Percentiles rank a stretch among this genome's conserved stretches.
These are phyloP conservation scores for Trachelus stipa DNA, from an alignment of 2,888 invertebrate species.

Conservation along the genomic window DNA sequence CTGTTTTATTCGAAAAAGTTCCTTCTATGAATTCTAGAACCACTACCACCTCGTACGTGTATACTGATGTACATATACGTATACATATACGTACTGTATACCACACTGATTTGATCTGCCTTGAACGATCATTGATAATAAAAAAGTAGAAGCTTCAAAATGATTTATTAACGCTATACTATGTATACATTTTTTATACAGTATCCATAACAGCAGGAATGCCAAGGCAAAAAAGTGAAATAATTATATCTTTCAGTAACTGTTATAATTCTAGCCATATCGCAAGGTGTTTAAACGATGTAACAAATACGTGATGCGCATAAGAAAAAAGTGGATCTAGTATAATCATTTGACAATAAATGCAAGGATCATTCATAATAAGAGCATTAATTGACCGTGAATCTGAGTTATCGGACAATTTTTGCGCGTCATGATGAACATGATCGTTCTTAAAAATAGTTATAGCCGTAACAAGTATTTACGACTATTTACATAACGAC, in stretches of 20 bases:
- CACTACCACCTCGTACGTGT: slow-evolving; percentile 72
- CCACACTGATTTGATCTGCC: slow-evolving; percentile 69
- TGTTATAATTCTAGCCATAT: background rate
- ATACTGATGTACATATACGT: slow-evolving; percentile 60
- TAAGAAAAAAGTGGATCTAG: background rate
- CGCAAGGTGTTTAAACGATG: no score
- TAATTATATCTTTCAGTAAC: background rate
- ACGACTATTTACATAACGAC: no score
- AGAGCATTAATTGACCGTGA: background rate
- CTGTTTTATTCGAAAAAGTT: slow-evolving; percentile 71
- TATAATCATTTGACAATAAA: background rate
- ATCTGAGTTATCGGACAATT: background rate
- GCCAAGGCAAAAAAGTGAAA: background rate
- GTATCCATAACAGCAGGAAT: background rate
- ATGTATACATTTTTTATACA: background rate
- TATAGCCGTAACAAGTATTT: background rate
- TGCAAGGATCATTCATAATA: background rate
- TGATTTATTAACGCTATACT: background rate
- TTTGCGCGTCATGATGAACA: background rate
- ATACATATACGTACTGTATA: no score
- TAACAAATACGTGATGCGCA: background rate
- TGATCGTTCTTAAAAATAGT: background rate
- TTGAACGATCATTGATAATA: slow-evolving; percentile 8
- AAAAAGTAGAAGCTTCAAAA: background rate
- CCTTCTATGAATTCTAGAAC: slow-evolving; percentile 72